These are phyloP conservation scores for Amphimedon queenslandica DNA, from an alignment of 37 sponge, comb jelly and placozoan species.

Conservation along the genomic window DNA sequence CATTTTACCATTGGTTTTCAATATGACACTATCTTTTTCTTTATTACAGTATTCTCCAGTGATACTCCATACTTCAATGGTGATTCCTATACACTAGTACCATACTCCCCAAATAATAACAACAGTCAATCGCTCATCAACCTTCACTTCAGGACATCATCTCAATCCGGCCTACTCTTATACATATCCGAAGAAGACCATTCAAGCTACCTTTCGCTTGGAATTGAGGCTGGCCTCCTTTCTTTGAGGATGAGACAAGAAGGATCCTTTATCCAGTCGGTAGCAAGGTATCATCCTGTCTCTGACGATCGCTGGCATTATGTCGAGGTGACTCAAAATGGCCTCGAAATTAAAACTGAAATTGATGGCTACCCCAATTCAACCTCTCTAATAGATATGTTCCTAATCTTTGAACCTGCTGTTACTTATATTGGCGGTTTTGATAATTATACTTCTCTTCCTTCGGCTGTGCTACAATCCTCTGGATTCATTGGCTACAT, in stretches of 20 bases:
- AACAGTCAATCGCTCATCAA: no score
- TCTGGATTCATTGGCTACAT: constrained; percentile 44
- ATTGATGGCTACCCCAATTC: constrained; percentile 9
- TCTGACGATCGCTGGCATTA: constrained; percentile 50
- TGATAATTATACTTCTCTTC: neutral
- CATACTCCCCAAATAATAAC: no score
- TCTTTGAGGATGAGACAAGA: neutral
- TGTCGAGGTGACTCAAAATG: neutral
- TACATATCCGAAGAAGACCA: no score
- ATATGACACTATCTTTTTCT: no score
- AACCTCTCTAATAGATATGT: neutral
- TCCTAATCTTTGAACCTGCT: neutral
- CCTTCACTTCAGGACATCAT: no score
- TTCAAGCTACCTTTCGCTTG: constrained; percentile 32
- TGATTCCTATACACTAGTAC: no score
- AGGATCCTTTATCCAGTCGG: neutral
- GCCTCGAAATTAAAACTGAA: neutral
- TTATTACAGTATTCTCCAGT: no score
- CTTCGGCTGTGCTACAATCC: neutral
- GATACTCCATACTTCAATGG: no score
- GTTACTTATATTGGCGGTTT: constrained; percentile 35
- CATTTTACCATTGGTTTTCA: neutral
- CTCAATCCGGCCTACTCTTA: no score
- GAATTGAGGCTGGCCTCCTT: constrained; percentile 3
- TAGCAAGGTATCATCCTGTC: neutral